Evolutionary conservation across 2,113 vertebrate genomes (phyloP).

Genomic region (Nothoprocta perdicaria): DNA sequence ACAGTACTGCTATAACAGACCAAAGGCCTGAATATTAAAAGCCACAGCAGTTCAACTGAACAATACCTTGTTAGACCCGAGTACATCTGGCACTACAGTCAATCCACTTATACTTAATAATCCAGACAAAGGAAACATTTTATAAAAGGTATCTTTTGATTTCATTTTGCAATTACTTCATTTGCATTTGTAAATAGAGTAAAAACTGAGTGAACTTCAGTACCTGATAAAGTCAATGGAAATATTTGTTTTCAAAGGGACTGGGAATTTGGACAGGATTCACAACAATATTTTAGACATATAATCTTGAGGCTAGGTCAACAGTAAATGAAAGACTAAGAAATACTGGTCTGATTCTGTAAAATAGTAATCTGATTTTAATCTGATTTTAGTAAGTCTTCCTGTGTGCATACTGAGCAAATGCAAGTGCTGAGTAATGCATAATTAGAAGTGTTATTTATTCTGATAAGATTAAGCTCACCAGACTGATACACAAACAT

Average conservation of each 20-base stretch:
- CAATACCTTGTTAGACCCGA: neutral
- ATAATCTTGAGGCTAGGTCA: neutral
- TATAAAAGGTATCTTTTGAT: neutral
- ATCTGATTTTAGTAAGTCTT: neutral
- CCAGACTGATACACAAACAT: neutral
- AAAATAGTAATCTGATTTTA: neutral
- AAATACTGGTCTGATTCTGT: neutral
- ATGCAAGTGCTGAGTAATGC: neutral
- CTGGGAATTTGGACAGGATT: neutral
- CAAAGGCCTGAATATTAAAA: constrained; percentile 13
- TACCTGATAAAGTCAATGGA: neutral
- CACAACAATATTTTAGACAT: neutral
- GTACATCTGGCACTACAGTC: neutral
- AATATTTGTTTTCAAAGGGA: neutral
- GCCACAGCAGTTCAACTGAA: neutral
- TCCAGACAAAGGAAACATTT: neutral
- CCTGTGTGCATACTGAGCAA: neutral
- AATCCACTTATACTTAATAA: neutral
- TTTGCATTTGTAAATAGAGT: neutral
- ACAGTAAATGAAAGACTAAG: neutral
- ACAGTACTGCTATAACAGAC: neutral
- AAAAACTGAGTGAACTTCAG: neutral
- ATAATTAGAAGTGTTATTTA: neutral
- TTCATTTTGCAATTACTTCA: neutral
- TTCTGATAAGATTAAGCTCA: neutral